Evolutionary conservation across 2,113 vertebrate species (phyloP), one percentile per base, ranked within the genome.

Genomic region (Protomyctophum bolini): DNA sequence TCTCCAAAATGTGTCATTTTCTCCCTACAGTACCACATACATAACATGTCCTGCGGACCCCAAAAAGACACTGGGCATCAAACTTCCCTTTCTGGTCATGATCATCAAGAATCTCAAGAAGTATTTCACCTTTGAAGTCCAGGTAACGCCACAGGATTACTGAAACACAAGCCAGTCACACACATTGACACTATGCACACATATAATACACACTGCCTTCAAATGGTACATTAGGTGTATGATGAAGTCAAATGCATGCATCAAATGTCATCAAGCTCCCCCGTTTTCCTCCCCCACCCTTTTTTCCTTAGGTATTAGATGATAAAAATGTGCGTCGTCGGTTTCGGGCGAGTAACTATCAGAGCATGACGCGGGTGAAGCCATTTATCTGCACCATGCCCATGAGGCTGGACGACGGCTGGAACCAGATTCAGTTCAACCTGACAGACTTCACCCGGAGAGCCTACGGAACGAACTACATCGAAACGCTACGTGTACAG

Each of bases 341-440:
- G 7, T 99, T 99, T 83, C 93, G 98, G 41, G 98, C 97, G 0
- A 99, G 98, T 70, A 99, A 98, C 87, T 99, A 98, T 87, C 98
- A 99, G 91, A 98, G 97, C 80, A 98, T 95, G 0, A 99, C 98
- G 0, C 92, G 97, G 0, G 98, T 99, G 69, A 99, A 99, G 70
- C 98, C 97, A 0, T 99, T 98, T 86, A 98, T 98, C 92, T 99
- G 98, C 71, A 98, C 98, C 54, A 99, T 99, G 98, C 97, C 98
- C 48, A 98, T 99, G 97, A 86, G 97, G 48, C 93, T 99, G 75
- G 97, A 98, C 0, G 96, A 98, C 0, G 97, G 98, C 88, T 99
- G 98, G 98, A 99, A 99, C 90, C 97, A 99, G 87, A 98, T 99
- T 70, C 97, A 99, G 91, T 98, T 98, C 88, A 99, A 99, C 88